Evolutionary conservation across 1,140 invertebrate genomes (phyloP).

Genomic region (Drosophila ambigua): DNA sequence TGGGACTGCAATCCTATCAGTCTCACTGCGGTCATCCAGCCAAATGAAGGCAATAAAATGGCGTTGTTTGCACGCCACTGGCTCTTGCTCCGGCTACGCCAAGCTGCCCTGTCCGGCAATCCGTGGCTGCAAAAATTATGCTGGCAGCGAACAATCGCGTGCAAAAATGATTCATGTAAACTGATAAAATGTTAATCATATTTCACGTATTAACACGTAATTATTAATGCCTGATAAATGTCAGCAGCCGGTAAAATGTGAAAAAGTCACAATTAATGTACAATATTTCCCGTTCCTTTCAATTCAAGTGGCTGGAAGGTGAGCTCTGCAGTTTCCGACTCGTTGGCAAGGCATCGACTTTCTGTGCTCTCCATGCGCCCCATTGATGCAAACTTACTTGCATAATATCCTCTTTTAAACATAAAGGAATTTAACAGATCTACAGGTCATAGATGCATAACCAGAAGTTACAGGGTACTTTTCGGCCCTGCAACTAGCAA

Average conservation of each 20-base stretch:
- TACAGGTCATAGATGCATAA: no score
- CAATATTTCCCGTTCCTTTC: constrained; percentile 27
- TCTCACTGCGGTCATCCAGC: constrained; percentile 32
- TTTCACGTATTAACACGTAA: constrained; percentile 61
- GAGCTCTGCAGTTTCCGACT: no score
- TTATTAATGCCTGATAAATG: constrained; percentile 64
- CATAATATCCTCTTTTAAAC: no score
- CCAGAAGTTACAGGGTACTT: constrained; percentile 19
- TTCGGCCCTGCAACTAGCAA: not conserved
- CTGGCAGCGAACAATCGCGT: constrained; percentile 13
- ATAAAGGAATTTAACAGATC: no score
- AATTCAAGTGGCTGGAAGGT: constrained; percentile 9
- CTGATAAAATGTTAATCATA: constrained; percentile 67
- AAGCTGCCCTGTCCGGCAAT: not conserved
- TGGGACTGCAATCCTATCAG: constrained; percentile 39
- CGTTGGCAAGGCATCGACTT: not conserved
- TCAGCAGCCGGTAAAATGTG: constrained; percentile 41
- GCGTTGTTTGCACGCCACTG: constrained; percentile 39
- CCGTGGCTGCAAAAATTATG: constrained; percentile 6
- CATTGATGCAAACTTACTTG: no score
- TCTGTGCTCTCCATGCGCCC: no score
- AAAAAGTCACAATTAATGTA: constrained; percentile 51
- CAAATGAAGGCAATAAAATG: constrained; percentile 72
- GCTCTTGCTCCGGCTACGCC: not conserved
- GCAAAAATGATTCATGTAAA: constrained; percentile 45